Conservation (phyloP, 2,113 vertebrate species). For the Nannobrachium achirus region DNA sequence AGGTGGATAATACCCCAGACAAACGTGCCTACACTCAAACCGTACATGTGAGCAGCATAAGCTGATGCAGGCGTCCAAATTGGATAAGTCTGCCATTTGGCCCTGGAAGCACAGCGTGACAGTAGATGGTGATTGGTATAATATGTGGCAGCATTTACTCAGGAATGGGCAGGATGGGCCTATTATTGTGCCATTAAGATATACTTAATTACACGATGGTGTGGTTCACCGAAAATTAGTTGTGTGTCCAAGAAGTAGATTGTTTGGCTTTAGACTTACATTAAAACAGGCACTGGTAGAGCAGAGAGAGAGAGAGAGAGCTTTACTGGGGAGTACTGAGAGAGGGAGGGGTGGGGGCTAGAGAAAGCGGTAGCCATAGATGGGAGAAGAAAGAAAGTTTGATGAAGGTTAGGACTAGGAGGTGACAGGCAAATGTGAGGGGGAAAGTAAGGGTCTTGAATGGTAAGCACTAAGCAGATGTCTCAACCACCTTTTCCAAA, state of each 20-base stretch:
- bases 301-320: not conserved
- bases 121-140: too few relatives aligned
- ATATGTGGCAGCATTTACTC: not conserved
- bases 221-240: too few relatives aligned
- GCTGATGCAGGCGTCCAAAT: not conserved
- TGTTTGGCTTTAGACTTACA: too few relatives aligned
- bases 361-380: not conserved
- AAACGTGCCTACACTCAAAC: too few relatives aligned
- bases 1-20: too few relatives aligned
- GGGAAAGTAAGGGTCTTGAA: too few relatives aligned
- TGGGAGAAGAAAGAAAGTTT: not conserved
- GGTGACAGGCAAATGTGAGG: not conserved
- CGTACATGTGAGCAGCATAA: not conserved
- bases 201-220: too few relatives aligned
- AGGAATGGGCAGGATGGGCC: constrained; percentile 15
- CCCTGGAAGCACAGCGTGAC: not conserved
- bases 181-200: constrained; percentile 14
- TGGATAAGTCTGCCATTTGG: not conserved
- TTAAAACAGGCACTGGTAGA: not conserved
- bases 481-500: too few relatives aligned
- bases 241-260: too few relatives aligned
- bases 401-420: not conserved
- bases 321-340: not conserved
- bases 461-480: too few relatives aligned
- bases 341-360: not conserved